phyloP scores from a whole-genome alignment of 2,797 vertebrate species.

The Propithecus deckenii region DNA sequence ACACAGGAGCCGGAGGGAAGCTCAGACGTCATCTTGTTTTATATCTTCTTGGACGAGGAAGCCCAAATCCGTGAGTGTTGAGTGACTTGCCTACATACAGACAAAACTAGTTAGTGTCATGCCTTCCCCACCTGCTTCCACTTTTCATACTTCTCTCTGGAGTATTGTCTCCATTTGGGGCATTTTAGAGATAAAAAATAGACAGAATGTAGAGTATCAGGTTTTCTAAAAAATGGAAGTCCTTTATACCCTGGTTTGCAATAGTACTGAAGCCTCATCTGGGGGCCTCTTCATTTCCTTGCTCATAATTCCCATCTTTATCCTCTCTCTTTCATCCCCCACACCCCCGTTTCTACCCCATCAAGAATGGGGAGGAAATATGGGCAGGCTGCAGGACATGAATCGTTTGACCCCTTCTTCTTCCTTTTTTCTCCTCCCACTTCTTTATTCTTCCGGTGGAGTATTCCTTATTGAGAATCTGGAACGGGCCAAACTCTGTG shows the following conservation, averaged over 20 bases:
- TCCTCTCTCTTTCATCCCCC: neutral
- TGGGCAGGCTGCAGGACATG: fast-evolving
- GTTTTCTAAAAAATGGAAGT: neutral
- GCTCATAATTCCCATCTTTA: neutral
- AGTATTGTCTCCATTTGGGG: neutral
- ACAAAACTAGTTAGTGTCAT: neutral
- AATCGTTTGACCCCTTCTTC: neutral
- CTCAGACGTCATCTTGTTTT: neutral
- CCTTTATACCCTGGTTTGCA: neutral
- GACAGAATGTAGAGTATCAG: too few species aligned
- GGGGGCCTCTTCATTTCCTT: neutral
- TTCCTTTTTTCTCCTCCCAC: too few species aligned
- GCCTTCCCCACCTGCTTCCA: fast-evolving
- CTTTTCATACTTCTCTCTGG: neutral
- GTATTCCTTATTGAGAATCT: neutral
- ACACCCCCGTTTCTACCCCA: neutral
- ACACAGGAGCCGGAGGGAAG: fast-evolving
- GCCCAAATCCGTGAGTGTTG: too few species aligned
- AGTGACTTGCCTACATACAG: too few species aligned
- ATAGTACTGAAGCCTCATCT: neutral
- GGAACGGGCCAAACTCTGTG: neutral
- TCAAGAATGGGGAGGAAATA: too few species aligned
- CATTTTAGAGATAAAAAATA: neutral
- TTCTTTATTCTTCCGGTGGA: neutral
- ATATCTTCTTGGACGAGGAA: neutral